phyloP scores from a whole-genome alignment of 1,140 invertebrate genomes.

The Euura lappo region DNA sequence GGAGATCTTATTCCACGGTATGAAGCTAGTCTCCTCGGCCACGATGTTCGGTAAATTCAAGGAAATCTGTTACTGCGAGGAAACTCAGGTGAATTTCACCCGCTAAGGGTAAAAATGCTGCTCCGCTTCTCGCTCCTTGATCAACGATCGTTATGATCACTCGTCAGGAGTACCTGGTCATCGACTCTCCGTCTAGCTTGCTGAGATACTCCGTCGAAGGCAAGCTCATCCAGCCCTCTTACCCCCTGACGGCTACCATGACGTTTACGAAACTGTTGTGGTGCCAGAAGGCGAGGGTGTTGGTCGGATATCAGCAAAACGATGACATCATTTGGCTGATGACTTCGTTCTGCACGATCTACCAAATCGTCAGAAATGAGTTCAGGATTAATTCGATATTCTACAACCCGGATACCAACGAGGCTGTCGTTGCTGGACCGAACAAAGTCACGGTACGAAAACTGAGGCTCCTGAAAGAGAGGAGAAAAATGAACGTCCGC shows the following conservation, averaged over 20 bases:
- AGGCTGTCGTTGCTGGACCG: conserved; percentile 27
- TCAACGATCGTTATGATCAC: not conserved
- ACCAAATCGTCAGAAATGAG: conserved; percentile 29
- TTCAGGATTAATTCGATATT: conserved; percentile 26
- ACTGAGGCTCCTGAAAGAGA: not conserved
- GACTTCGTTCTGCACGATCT: conserved; percentile 19
- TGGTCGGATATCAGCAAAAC: conserved; percentile 20
- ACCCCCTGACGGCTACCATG: conserved; percentile 25
- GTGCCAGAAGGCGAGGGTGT: conserved; percentile 22
- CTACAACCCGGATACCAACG: conserved; percentile 21
- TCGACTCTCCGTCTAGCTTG: conserved; percentile 17
- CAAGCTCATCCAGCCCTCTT: conserved; percentile 26
- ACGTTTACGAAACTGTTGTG: conserved; percentile 30
- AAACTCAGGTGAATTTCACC: conserved; percentile 21
- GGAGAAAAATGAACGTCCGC: not conserved
- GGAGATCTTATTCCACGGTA: conserved; percentile 29
- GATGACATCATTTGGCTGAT: conserved; percentile 31
- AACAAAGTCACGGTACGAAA: conserved; percentile 27
- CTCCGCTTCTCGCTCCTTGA: not conserved
- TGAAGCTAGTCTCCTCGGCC: conserved; percentile 24
- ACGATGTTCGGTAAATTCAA: conserved; percentile 24
- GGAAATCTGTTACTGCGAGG: conserved; percentile 28
- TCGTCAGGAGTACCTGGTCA: conserved; percentile 28
- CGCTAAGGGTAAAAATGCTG: not conserved
- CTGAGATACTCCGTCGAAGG: conserved; percentile 30